These are phyloP conservation scores for Protobothrops mucrosquamatus DNA, from an alignment of 2,113 vertebrate genomes.

Conservation along the genomic window DNA sequence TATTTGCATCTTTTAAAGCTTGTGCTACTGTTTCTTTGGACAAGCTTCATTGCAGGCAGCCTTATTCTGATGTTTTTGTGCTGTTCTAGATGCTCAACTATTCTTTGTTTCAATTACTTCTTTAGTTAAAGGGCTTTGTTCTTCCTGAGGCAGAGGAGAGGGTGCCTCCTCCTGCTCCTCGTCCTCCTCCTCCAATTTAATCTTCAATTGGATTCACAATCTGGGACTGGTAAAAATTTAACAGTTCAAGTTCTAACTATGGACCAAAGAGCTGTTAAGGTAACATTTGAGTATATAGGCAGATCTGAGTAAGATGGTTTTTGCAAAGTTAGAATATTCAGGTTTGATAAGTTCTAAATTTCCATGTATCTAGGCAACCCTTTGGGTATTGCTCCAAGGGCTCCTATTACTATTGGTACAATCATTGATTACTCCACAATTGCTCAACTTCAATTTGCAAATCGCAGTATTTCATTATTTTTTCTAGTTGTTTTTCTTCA, in stretches of 20 bases:
- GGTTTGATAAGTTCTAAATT: background rate
- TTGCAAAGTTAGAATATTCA: background rate
- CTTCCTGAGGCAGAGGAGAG: too few species aligned
- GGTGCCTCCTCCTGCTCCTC: too few species aligned
- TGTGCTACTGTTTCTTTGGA: too few species aligned
- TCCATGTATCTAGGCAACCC: background rate
- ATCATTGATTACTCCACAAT: background rate
- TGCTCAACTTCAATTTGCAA: background rate
- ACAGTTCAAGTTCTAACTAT: too few species aligned
- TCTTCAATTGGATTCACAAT: background rate
- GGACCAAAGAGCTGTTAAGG: background rate
- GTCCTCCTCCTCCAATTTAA: background rate
- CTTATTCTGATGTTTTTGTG: too few species aligned
- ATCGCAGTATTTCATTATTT: background rate
- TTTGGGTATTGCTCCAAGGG: background rate
- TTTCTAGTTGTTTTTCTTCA: background rate
- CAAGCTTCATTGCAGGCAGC: too few species aligned
- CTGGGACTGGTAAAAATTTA: background rate
- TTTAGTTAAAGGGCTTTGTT: too few species aligned
- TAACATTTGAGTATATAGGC: background rate
- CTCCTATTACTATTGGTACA: background rate
- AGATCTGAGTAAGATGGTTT: background rate
- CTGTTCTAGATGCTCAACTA: too few species aligned
- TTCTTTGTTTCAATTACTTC: too few species aligned
- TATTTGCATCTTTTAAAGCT: too few species aligned